phyloP scores from a whole-genome alignment of 2,888 invertebrate species.

The Neria commutata region DNA sequence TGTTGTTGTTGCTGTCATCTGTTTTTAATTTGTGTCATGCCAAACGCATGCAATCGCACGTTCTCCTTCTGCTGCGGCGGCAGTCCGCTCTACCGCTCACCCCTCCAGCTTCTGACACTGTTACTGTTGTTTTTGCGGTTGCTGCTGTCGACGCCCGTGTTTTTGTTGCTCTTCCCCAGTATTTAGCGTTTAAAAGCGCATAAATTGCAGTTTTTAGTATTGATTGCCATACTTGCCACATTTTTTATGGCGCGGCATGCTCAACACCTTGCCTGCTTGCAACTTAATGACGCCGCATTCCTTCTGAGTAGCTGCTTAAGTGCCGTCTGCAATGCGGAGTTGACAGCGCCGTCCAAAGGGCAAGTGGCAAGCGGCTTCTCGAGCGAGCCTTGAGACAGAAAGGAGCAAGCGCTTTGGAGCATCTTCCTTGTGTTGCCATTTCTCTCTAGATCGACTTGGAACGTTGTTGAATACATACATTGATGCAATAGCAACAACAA shows the following conservation, averaged over 20 bases:
- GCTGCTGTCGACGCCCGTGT: not conserved
- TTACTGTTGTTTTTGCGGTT: not conserved
- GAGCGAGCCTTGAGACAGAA: too few species aligned
- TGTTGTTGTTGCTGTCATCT: conserved; percentile 20
- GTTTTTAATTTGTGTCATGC: conserved; percentile 32
- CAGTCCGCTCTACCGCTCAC: not conserved
- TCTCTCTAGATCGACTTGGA: too few species aligned
- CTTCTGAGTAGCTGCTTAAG: not conserved
- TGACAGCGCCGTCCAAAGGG: too few species aligned
- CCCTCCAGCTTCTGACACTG: not conserved
- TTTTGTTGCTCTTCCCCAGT: conserved; percentile 3
- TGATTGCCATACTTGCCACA: too few species aligned
- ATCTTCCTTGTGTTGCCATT: too few species aligned
- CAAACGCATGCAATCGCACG: conserved; percentile 25
- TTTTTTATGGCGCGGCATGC: not conserved
- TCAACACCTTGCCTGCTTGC: not conserved
- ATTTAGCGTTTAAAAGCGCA: not conserved
- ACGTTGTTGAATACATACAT: too few species aligned
- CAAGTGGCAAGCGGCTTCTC: too few species aligned
- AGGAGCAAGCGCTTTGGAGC: too few species aligned
- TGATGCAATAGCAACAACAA: too few species aligned
- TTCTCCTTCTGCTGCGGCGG: not conserved
- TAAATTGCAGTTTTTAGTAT: not conserved
- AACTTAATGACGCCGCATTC: not conserved
- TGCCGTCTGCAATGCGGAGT: too few species aligned